A percentile compares a stretch with the other conserved stretches of the same genome.
Conservation (phyloP, 2,888 invertebrate species). For the Tricholauxania praeusta region DNA sequence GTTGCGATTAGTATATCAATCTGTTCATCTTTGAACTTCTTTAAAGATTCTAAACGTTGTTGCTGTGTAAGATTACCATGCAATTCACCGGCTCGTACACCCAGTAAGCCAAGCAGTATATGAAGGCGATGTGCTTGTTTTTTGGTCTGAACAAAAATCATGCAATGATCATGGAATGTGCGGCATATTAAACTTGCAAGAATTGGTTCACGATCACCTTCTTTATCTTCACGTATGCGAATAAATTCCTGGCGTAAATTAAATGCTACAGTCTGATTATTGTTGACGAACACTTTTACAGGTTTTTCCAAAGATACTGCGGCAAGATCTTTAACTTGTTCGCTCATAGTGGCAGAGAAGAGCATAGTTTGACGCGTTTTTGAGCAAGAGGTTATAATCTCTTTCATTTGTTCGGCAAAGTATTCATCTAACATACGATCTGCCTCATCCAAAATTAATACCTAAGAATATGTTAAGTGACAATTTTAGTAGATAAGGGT, state of each 20-base stretch:
- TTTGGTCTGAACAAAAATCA: conserved; percentile 97
- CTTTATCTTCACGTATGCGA: conserved; percentile 87
- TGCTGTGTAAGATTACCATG: conserved; percentile 98
- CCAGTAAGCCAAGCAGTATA: conserved; percentile 89
- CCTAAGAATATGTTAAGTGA: conserved; percentile 50
- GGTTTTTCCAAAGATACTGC: conserved; percentile 93
- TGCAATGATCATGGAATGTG: conserved; percentile 90
- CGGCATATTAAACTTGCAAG: conserved; percentile 85
- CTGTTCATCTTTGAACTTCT: conserved; percentile 87
- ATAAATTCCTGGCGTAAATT: conserved; percentile 97
- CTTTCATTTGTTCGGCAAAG: conserved; percentile 99
- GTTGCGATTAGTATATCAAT: conserved; percentile 93
- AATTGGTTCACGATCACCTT: conserved; percentile 92
- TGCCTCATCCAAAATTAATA: conserved; percentile 75
- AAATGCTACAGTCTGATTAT: conserved; percentile 94
- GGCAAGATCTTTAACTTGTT: conserved; percentile 95
- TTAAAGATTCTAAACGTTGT: conserved; percentile 89
- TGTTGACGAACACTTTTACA: conserved; percentile 94
- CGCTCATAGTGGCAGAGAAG: conserved; percentile 99
- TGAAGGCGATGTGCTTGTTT: conserved; percentile 94
- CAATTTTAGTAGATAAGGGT: background rate
- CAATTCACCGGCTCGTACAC: conserved; percentile 87
- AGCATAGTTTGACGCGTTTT: conserved; percentile 94
- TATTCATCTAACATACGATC: conserved; percentile 97
- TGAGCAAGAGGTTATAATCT: conserved; percentile 93